A percentile compares a stretch with the other conserved stretches of the same genome.
Evolutionary conservation across 2,113 vertebrate species (phyloP).

Genomic region (Motacilla alba): DNA sequence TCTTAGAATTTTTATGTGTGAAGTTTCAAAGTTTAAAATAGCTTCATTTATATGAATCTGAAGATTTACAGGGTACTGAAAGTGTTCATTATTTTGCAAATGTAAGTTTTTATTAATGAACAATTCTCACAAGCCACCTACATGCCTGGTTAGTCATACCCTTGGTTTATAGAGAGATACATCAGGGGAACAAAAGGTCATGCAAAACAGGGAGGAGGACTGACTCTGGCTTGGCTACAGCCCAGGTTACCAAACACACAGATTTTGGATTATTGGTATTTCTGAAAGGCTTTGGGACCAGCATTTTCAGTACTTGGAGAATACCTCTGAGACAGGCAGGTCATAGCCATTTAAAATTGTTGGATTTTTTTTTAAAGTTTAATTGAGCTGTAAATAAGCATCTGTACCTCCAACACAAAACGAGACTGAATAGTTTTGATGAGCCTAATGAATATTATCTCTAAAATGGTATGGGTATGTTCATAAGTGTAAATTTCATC

Average conservation of each 20-base stretch:
- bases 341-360: background rate
- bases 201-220: background rate
- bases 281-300: background rate
- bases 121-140: background rate
- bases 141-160: background rate
- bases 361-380: background rate
- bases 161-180: background rate
- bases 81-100: background rate
- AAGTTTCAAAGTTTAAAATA: background rate
- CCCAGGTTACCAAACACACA: background rate
- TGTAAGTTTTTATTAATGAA: background rate
- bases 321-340: background rate
- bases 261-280: background rate
- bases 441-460: background rate
- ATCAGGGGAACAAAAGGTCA: background rate
- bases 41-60: background rate
- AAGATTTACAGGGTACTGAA: background rate
- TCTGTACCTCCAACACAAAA: background rate
- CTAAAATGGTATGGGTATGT: background rate
- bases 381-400: slow-evolving; percentile 24
- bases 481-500: background rate
- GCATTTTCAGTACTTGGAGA: background rate
- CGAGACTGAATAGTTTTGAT: background rate
- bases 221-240: background rate
- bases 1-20: background rate